Percentiles rank a stretch among this genome's conserved stretches.
Evolutionary conservation across 2,797 vertebrate species (phyloP).

Genomic region (Meda fulgida): DNA sequence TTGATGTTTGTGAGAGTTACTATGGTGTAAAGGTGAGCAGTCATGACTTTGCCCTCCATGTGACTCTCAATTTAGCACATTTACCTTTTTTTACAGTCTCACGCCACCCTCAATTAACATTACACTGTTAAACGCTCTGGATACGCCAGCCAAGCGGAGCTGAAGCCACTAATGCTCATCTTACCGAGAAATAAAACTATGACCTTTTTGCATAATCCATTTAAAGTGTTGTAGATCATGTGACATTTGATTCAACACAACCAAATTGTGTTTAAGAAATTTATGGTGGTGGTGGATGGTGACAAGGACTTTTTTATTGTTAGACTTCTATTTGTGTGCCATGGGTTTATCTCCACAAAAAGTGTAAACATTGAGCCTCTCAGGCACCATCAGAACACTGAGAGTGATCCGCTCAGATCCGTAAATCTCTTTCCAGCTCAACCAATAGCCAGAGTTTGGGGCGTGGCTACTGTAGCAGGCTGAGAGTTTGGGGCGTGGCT

Average conservation of each 20-base stretch:
- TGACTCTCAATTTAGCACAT: conserved; percentile 68
- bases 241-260: conserved; percentile 46
- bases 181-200: conserved; percentile 16
- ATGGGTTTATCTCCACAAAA: too few species aligned
- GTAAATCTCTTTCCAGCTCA: background rate
- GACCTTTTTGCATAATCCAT: background rate
- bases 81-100: conserved; percentile 67
- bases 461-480: too few species aligned
- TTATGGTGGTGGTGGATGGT: too few species aligned
- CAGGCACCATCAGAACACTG: background rate
- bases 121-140: conserved; percentile 66
- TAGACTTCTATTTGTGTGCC: background rate
- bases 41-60: conserved; percentile 65
- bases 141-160: conserved; percentile 60
- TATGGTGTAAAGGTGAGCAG: conserved; percentile 28
- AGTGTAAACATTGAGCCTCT: background rate
- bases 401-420: too few species aligned
- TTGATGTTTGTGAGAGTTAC: background rate
- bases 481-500: too few species aligned
- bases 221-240: background rate
- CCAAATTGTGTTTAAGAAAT: background rate
- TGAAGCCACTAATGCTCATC: background rate
- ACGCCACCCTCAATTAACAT: conserved; percentile 70
- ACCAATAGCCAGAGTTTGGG: background rate
- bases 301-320: background rate